Percentiles rank a stretch among this genome's conserved stretches.
These are phyloP conservation scores for Stylophora pistillata DNA, from an alignment of 64 coral and sea anemone species.

Conservation along the genomic window DNA sequence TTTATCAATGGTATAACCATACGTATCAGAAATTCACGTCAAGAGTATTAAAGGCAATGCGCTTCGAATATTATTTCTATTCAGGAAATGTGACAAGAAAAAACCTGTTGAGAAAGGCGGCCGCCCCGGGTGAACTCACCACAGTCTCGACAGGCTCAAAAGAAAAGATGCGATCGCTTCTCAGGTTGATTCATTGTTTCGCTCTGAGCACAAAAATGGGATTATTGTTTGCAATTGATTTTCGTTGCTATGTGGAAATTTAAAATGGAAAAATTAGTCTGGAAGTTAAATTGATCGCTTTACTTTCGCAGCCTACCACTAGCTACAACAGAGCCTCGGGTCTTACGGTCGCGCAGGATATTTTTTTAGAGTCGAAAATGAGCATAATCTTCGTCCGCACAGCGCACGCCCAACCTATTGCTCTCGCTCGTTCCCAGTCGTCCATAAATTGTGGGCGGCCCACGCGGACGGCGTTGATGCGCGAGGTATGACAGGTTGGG, in stretches of 20 bases:
- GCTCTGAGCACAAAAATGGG: not conserved
- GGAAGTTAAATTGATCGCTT: not conserved
- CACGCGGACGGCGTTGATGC: too few relatives aligned
- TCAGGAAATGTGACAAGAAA: not conserved
- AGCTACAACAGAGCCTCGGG: not conserved
- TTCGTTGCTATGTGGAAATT: not conserved
- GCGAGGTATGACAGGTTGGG: too few relatives aligned
- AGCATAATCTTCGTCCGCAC: too few relatives aligned
- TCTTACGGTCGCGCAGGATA: not conserved
- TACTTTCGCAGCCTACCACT: not conserved
- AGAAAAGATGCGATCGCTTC: not conserved
- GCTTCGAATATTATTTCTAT: not conserved
- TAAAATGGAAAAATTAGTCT: not conserved
- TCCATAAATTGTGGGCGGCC: too few relatives aligned
- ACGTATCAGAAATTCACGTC: not conserved
- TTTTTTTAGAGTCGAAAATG: too few relatives aligned
- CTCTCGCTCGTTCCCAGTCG: too few relatives aligned
- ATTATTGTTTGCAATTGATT: not conserved
- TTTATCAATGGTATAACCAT: constrained; percentile 31
- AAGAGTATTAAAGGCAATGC: too few relatives aligned
- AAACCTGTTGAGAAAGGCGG: not conserved
- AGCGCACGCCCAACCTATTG: too few relatives aligned
- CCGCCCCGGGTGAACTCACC: not conserved
- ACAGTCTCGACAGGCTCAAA: not conserved
- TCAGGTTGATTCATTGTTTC: not conserved